Percentiles rank a stretch among this genome's conserved stretches.
Conservation (phyloP, 35 echinoderm and acorn worm genomes). For the Holothuria glaberrima region DNA sequence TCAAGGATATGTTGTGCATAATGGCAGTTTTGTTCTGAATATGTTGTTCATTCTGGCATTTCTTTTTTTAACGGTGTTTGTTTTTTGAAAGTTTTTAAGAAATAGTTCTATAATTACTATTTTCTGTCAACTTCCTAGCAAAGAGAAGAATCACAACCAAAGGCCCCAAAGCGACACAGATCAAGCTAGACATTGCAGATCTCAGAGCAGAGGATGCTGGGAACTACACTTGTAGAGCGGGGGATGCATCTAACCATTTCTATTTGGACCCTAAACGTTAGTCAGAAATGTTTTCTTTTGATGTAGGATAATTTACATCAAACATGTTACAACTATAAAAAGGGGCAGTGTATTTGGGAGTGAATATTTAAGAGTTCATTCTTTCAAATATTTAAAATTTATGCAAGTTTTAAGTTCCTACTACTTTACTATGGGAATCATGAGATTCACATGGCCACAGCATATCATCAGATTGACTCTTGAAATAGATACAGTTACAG, state of each 20-base stretch:
- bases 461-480: too few species aligned
- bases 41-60: background rate
- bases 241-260: slow-evolving; percentile 49
- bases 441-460: too few species aligned
- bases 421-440: too few species aligned
- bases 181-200: slow-evolving; percentile 52
- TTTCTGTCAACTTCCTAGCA: background rate
- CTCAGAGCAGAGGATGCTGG: slow-evolving; percentile 63
- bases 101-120: background rate
- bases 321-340: too few species aligned
- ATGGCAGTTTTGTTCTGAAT: too few species aligned
- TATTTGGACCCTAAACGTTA: slow-evolving; percentile 65
- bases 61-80: background rate
- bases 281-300: slow-evolving; percentile 39
- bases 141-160: slow-evolving; percentile 32
- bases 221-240: slow-evolving; percentile 81
- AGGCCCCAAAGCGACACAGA: background rate
- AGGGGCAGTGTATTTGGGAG: too few species aligned
- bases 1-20: too few species aligned
- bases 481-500: too few species aligned
- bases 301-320: background rate
- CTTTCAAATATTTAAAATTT: too few species aligned
- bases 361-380: too few species aligned
- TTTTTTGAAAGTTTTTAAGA: too few species aligned
- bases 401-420: too few species aligned